Base-by-base conservation (phyloP, 2,888 invertebrate species). In the Pedicia rivosa region DNA sequence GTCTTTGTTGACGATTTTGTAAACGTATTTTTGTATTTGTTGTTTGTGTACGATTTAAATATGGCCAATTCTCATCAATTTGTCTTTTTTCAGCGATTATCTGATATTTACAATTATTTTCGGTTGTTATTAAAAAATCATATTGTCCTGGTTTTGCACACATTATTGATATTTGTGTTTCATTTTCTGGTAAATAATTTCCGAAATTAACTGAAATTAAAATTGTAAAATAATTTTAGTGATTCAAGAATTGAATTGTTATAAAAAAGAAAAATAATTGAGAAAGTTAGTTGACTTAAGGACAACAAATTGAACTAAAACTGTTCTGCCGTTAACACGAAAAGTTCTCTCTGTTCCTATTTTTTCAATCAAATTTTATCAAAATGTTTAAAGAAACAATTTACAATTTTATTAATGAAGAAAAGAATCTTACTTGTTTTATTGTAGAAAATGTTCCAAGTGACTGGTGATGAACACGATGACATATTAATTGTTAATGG, bases 1-100 rank as follows among this genome's bases (percentile, higher is more conserved):
- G 54, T 43, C 58, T 59, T 13, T 57, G 52, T 35, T 59, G 53
- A n/a, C 58, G 56, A 47, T 59, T 60, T 47, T 59, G 57, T 22
- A 52, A 58, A 39, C 56, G 52, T 37, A 61, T 55, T 40, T 47
- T 50, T 30, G 56, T 51, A 43, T 24, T 24, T 24, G 24, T n/a
- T 22, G 32, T 25, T 25, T 25, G 25, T 12, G 25, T 35, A 17
- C 53, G 55, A 48, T 59, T 58, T 41, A 58, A 47, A 40, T 60
- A 46, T 5, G 57, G 50, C 60, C 59, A 61, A 42, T 49, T 49
- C 37, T 53, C 51, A 22, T 32, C 20, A 20, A 20, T 20, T 32
- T 40, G 53, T 52, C 2, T 59, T 57, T 48, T 60, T 56, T 37
- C 49, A 44, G 26, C 54, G 53, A 38, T 50, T 50, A 10, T 56